These are phyloP conservation scores for Ferdinandea cuprea DNA, from an alignment of 2,888 invertebrate genomes.

Conservation along the genomic window DNA sequence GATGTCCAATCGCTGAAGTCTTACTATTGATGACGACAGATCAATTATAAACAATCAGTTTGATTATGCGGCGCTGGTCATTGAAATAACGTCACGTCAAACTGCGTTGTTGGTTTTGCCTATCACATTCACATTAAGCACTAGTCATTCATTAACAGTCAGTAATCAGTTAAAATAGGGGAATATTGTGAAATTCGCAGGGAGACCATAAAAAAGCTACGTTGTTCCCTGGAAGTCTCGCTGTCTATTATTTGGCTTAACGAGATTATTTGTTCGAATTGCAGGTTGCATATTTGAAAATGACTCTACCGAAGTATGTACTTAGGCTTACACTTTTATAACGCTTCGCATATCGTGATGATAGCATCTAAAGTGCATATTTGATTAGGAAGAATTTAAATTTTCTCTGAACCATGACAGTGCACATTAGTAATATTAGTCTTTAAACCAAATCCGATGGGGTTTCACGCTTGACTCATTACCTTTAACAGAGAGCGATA, in stretches of 20 bases:
- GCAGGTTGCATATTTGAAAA: slow-evolving; percentile 3
- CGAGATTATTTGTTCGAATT: slow-evolving; percentile 27
- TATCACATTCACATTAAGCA: neutral
- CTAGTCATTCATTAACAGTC: neutral
- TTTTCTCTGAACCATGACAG: no score
- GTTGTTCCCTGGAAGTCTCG: neutral
- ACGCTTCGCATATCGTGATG: no score
- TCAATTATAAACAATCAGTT: slow-evolving; percentile 34
- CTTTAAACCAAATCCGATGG: no score
- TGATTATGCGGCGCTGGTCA: neutral
- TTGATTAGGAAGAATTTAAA: no score
- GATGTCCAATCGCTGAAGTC: slow-evolving; percentile 17
- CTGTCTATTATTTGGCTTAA: slow-evolving; percentile 23
- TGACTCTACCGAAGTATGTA: neutral
- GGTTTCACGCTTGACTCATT: no score
- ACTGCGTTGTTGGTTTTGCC: slow-evolving; percentile 13
- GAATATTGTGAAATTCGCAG: neutral
- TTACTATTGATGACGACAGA: slow-evolving; percentile 17
- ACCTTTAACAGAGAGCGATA: no score
- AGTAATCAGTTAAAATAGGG: no score
- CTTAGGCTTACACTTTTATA: no score
- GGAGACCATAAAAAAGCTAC: neutral
- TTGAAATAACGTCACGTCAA: slow-evolving; percentile 1
- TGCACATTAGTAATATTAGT: no score
- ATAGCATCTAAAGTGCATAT: no score